Base-by-base conservation (phyloP, 2,797 vertebrate genomes). In the Brachyrhaphis roseni region DNA sequence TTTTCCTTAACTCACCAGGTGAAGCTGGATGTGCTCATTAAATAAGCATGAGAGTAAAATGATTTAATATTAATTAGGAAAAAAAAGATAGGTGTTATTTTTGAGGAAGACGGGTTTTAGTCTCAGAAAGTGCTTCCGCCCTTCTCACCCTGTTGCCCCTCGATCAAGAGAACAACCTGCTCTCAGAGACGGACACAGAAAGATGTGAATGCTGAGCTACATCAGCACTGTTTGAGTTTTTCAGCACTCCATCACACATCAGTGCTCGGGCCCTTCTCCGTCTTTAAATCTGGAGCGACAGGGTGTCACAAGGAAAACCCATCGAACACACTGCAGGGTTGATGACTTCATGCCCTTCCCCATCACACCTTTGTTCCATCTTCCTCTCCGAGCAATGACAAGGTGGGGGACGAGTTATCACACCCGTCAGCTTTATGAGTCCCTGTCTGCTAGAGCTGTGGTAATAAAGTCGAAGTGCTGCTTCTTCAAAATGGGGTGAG, bases 361-460 rank as follows among this genome's bases (percentile, higher is more conserved):
- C 88, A 90, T 94, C 92, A 91, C 91, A 91, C 92, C 92, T 94
- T 90, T 89, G 90, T 89, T 89, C 88, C 90, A 87, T 93, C 89
- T 82, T 88, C 92, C 85, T 90, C 89, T 86, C 82, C 47, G 53
- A 80, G 83, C 85, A 87, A 80, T 84, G 93, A 93, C 94, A 91
- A 93, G 91, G 90, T 78, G 90, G 82, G 70, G 85, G 89, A 91
- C 87, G 88, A 93, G 93, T 93, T 94, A 94, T 95, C 92, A 82
- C 91, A 64, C 84, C 91, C 85, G 90, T 94, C 94, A 92, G 92
- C 90, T 94, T 95, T 95, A 94, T 88, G 92, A 90, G 90, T 93
- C 94, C 87, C 94, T 43, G 88, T 93, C 93, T 89, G 90, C 85
- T 79, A n/a, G 84, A 75, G 87, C 85, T 28, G 78, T 41, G 84